Evolutionary conservation across 1,140 invertebrate species (phyloP).

Genomic region (Belonocnema kinseyi): DNA sequence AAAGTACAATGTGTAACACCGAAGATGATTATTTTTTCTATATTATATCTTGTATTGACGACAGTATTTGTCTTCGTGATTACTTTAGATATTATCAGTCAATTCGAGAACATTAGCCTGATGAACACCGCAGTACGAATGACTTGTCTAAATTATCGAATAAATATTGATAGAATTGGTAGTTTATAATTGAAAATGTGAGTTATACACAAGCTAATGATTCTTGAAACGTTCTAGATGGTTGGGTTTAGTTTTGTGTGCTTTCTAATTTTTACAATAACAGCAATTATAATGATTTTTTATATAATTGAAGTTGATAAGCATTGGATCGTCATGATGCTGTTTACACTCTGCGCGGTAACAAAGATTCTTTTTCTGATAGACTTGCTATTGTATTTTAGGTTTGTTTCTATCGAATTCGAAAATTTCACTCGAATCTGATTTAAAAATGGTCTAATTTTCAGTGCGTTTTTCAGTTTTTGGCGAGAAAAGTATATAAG

Average conservation of each 20-base stretch:
- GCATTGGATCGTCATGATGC: slow-evolving; percentile 45
- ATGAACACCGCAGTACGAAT: slow-evolving; percentile 57
- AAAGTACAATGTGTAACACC: too few relatives aligned
- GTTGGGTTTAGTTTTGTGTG: slow-evolving; percentile 62
- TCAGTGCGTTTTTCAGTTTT: background rate
- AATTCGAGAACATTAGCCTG: slow-evolving; percentile 49
- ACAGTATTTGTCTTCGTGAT: slow-evolving; percentile 60
- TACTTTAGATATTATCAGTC: slow-evolving; percentile 59
- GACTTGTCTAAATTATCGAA: background rate
- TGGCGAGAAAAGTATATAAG: background rate
- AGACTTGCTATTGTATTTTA: slow-evolving; percentile 54
- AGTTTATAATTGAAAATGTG: slow-evolving; percentile 28
- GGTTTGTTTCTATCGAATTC: slow-evolving; percentile 51
- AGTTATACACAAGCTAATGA: background rate
- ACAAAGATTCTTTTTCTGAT: slow-evolving; percentile 58
- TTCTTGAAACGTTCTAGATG: slow-evolving; percentile 51
- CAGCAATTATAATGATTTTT: slow-evolving; percentile 52
- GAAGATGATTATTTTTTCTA: slow-evolving; percentile 42
- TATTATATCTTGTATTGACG: slow-evolving; percentile 56
- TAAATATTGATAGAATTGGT: slow-evolving; percentile 17
- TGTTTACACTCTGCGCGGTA: slow-evolving; percentile 51
- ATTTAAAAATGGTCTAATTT: background rate
- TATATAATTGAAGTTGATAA: slow-evolving; percentile 41
- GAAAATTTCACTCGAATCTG: background rate
- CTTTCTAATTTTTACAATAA: slow-evolving; percentile 55